Percentiles rank a stretch among this genome's conserved stretches.
Conservation (phyloP, 37 sponge, comb jelly and placozoan species). For the Spongia lamella region DNA sequence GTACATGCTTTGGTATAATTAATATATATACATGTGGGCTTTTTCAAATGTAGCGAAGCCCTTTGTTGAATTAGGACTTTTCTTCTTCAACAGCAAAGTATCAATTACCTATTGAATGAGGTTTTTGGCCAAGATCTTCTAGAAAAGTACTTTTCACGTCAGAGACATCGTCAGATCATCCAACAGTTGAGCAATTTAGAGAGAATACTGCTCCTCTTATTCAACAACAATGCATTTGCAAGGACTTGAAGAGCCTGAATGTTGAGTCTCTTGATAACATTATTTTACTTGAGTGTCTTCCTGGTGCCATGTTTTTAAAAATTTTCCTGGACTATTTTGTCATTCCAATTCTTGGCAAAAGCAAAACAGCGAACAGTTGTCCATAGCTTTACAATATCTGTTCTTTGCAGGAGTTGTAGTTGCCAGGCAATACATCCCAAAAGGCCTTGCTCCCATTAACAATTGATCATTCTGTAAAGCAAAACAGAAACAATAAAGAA, state of each 20-base stretch:
- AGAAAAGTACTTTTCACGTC: constrained; percentile 37
- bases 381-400: constrained; percentile 26
- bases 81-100: constrained; percentile 1
- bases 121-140: constrained; percentile 37
- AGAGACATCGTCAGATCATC: constrained; percentile 48
- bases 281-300: constrained; percentile 5
- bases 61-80: too few relatives aligned
- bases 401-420: too few relatives aligned
- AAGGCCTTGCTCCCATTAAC: too few relatives aligned
- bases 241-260: constrained; percentile 28
- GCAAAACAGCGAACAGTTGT: constrained; percentile 21
- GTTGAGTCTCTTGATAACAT: too few relatives aligned
- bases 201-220: constrained; percentile 26
- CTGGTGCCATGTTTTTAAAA: constrained; percentile 20
- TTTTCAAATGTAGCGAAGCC: too few relatives aligned
- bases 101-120: constrained; percentile 28
- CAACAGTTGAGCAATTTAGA: constrained; percentile 29
- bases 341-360: constrained; percentile 13
- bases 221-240: constrained; percentile 30
- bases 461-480: too few relatives aligned
- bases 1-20: not conserved
- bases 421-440: too few relatives aligned
- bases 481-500: too few relatives aligned
- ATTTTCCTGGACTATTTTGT: not conserved
- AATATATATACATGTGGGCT: not conserved